Evolutionary conservation across 2,888 invertebrate species (phyloP).

Genomic region (Drosophila meridiana): DNA sequence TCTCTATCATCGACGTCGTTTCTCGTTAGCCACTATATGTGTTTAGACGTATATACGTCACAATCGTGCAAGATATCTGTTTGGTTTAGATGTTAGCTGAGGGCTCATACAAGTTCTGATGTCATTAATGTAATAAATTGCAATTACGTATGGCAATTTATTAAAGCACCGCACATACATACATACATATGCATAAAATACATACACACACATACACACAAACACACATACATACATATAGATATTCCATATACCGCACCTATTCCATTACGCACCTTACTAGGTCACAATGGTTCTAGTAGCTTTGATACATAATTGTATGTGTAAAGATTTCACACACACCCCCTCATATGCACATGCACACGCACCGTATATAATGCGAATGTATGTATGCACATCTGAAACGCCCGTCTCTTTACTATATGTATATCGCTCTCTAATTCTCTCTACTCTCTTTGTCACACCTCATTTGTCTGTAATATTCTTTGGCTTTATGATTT

Average conservation of each 20-base stretch:
- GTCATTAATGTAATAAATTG: conserved; percentile 30
- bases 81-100: conserved; percentile 31
- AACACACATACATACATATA: conserved; percentile 11
- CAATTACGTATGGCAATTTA: conserved; percentile 29
- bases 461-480: conserved; percentile 47
- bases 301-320: conserved; percentile 33
- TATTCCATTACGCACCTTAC: conserved; percentile 28
- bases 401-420: conserved; percentile 47
- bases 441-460: conserved; percentile 20
- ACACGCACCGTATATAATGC: conserved; percentile 51
- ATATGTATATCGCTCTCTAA: conserved; percentile 6
- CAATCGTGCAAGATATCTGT: conserved; percentile 22
- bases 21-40: conserved; percentile 17
- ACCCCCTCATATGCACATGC: conserved; percentile 12
- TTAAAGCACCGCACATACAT: conserved; percentile 27
- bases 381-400: conserved; percentile 59
- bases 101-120: conserved; percentile 16
- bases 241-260: conserved; percentile 5
- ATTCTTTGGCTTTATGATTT: conserved; percentile 32
- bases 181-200: conserved; percentile 5
- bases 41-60: conserved; percentile 14
- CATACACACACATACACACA: conserved; percentile 9
- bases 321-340: conserved; percentile 15
- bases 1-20: conserved; percentile 21
- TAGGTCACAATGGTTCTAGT: conserved; percentile 42